A percentile compares a stretch with the other conserved stretches of the same genome.
These are phyloP conservation scores for Papilio glaucus DNA, from an alignment of 1,140 invertebrate species.

Conservation along the genomic window DNA sequence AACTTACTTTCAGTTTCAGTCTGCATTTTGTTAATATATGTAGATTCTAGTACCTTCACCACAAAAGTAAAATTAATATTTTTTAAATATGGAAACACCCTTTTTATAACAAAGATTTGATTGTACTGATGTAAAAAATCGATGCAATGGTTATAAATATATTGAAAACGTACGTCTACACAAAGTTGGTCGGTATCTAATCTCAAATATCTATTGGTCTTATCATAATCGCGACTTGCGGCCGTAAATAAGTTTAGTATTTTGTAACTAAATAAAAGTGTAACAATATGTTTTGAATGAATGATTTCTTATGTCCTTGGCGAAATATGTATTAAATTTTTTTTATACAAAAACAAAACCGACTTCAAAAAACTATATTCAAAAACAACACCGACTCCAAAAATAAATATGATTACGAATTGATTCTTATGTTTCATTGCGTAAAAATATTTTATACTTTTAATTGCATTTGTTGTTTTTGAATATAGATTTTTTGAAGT, in stretches of 20 bases:
- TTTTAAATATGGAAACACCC: not conserved
- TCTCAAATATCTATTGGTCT: not conserved
- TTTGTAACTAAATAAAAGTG: too few relatives aligned
- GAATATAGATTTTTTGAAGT: too few relatives aligned
- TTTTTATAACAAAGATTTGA: not conserved
- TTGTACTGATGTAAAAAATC: not conserved
- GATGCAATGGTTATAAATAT: not conserved
- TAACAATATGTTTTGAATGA: not conserved
- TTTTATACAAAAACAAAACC: too few relatives aligned
- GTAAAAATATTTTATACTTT: too few relatives aligned
- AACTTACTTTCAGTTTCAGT: conserved; percentile 13
- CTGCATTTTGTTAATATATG: not conserved
- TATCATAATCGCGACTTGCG: not conserved
- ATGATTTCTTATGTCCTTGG: too few relatives aligned
- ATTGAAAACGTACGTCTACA: not conserved
- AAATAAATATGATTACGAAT: too few relatives aligned
- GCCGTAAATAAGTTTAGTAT: not conserved
- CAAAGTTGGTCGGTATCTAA: not conserved
- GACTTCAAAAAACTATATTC: too few relatives aligned
- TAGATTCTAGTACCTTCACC: not conserved
- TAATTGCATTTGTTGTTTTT: too few relatives aligned
- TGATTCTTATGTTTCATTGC: too few relatives aligned
- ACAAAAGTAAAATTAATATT: not conserved
- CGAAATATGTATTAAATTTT: too few relatives aligned
- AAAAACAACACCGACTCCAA: too few relatives aligned